Conservation (phyloP, 2,797 vertebrate genomes). For the Potorous gilbertii region DNA sequence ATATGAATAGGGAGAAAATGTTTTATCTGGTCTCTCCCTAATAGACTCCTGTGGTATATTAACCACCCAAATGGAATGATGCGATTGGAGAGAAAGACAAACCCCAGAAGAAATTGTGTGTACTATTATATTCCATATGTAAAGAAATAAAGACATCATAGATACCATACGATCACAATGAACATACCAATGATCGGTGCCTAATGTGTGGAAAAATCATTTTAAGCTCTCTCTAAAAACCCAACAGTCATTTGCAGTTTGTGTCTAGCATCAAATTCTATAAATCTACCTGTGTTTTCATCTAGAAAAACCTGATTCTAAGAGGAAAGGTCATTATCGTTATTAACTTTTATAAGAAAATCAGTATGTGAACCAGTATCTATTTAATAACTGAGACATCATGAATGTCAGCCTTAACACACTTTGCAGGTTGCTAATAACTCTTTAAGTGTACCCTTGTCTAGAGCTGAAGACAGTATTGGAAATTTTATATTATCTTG, state of each 20-base stretch:
- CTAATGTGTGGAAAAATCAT: slow-evolving; percentile 79
- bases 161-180: slow-evolving; percentile 82
- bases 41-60: slow-evolving; percentile 71
- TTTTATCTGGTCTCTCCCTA: slow-evolving; percentile 71
- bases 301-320: slow-evolving; percentile 81
- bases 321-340: slow-evolving; percentile 87
- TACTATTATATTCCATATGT: slow-evolving; percentile 84
- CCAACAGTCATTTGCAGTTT: slow-evolving; percentile 78
- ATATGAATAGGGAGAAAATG: slow-evolving; percentile 58
- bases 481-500: slow-evolving; percentile 85
- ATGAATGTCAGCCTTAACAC: slow-evolving; percentile 87
- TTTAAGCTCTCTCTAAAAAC: slow-evolving; percentile 80
- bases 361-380: slow-evolving; percentile 83
- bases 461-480: slow-evolving; percentile 83
- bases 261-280: slow-evolving; percentile 81
- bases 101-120: slow-evolving; percentile 85
- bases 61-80: slow-evolving; percentile 79
- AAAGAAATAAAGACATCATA: slow-evolving; percentile 84
- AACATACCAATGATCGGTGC: slow-evolving; percentile 74
- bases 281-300: slow-evolving; percentile 84
- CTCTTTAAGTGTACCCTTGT: slow-evolving; percentile 86
- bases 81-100: slow-evolving; percentile 77
- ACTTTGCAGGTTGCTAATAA: slow-evolving; percentile 86
- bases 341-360: slow-evolving; percentile 89
- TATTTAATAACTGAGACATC: slow-evolving; percentile 87